Percentiles rank a stretch among this genome's conserved stretches.
phyloP scores from a whole-genome alignment of 2,113 vertebrate species.

The Dicaeum eximium region DNA sequence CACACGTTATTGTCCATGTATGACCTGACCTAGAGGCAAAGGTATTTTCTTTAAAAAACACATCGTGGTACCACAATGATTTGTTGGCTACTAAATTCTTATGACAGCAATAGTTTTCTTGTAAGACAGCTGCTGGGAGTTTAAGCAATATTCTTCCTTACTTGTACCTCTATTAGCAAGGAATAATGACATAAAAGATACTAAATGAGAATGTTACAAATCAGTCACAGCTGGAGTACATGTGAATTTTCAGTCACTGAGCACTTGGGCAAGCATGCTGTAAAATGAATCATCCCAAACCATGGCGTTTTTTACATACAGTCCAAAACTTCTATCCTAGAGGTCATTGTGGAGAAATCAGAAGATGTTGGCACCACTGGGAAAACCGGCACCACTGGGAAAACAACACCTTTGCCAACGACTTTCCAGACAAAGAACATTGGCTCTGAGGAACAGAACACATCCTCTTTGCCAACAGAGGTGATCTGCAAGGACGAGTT shows the following conservation, averaged over 20 bases:
- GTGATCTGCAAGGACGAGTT: not conserved
- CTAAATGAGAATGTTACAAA: not conserved
- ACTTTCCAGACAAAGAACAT: conserved; percentile 39
- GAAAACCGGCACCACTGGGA: not conserved
- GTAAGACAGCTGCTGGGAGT: not conserved
- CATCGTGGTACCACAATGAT: not conserved
- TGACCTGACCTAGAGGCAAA: not conserved
- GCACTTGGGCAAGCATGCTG: not conserved
- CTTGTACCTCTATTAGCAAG: not conserved
- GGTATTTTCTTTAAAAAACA: rapidly evolving
- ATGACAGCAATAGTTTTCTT: not conserved
- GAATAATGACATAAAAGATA: not conserved
- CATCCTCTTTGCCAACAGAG: not conserved
- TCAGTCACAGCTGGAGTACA: not conserved
- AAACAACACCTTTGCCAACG: conserved; percentile 59
- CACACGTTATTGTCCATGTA: not conserved
- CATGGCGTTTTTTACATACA: not conserved
- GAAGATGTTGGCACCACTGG: not conserved
- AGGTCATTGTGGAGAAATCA: not conserved
- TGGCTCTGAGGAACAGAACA: not conserved
- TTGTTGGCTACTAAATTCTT: not conserved
- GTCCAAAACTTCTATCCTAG: not conserved
- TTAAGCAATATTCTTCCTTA: not conserved
- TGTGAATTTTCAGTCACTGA: not conserved
- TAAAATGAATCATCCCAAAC: not conserved